Evolutionary conservation across 2,888 invertebrate species (phyloP).

Genomic region (Eupeodes luniger): DNA sequence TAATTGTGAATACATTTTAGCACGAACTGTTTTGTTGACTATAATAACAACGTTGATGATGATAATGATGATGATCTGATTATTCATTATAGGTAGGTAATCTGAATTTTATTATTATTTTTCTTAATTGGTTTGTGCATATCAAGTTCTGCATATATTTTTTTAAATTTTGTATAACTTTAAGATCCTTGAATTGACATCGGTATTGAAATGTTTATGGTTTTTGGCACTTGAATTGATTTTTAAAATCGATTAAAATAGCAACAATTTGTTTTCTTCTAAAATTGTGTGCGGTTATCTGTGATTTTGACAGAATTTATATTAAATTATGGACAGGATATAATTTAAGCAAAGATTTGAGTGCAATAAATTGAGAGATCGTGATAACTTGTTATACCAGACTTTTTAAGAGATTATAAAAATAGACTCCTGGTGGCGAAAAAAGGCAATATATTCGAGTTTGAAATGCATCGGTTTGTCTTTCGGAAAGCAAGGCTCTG

Average conservation of each 20-base stretch:
- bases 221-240: conserved; percentile 11
- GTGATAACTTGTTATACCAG: no score
- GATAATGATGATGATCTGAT: conserved; percentile 45
- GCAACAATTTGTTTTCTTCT: conserved; percentile 1
- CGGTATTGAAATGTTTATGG: conserved; percentile 43
- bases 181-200: conserved; percentile 56
- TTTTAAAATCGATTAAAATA: conserved; percentile 22
- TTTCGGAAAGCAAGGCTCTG: no score
- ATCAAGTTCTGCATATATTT: conserved; percentile 33
- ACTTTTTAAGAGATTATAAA: no score
- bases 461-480: no score
- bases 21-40: conserved; percentile 37
- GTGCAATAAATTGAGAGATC: no score
- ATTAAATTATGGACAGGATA: no score
- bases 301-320: no score
- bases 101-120: conserved; percentile 33
- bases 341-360: no score
- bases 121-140: conserved; percentile 62
- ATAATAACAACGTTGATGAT: neutral
- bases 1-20: conserved; percentile 66
- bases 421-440: no score
- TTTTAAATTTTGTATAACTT: neutral
- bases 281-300: neutral
- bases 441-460: no score
- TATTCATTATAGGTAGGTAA: conserved; percentile 46